Conservation (phyloP, 1,140 invertebrate species). For the Drosophila teissieri region DNA sequence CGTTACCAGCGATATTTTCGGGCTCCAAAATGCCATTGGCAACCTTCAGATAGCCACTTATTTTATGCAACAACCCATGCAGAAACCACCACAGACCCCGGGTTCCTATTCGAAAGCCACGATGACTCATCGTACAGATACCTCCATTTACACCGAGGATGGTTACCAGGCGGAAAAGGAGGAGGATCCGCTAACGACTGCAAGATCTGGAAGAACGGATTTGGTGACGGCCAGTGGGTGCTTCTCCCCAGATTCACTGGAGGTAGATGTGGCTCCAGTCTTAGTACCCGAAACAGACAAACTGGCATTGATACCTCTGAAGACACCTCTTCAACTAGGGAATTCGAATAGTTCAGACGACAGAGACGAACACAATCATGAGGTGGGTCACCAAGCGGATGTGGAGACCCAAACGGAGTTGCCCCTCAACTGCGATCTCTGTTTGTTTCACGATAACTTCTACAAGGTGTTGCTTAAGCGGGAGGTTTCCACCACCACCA, state of each 20-base stretch:
- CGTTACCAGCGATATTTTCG: constrained; percentile 79
- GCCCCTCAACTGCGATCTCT: constrained; percentile 77
- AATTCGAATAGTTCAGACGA: neutral
- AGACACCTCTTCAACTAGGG: constrained; percentile 20
- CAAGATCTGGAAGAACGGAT: constrained; percentile 21
- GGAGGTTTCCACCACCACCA: constrained; percentile 81
- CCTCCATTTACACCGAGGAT: constrained; percentile 74
- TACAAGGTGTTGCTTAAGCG: constrained; percentile 80
- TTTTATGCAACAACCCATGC: constrained; percentile 69
- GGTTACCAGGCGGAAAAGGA: constrained; percentile 76
- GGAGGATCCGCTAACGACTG: constrained; percentile 39
- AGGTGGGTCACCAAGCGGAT: constrained; percentile 44
- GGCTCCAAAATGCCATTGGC: constrained; percentile 77
- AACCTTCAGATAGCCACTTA: constrained; percentile 82
- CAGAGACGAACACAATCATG: neutral
- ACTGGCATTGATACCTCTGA: constrained; percentile 67
- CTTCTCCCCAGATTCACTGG: constrained; percentile 68
- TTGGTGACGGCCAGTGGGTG: constrained; percentile 54
- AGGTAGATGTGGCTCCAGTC: constrained; percentile 36
- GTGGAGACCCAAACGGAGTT: constrained; percentile 81
- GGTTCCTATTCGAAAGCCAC: constrained; percentile 59
- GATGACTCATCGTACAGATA: constrained; percentile 73
- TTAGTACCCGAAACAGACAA: constrained; percentile 34
- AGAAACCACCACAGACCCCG: constrained; percentile 49
- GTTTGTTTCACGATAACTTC: constrained; percentile 81